phyloP scores from a whole-genome alignment of 2,113 vertebrate species.

The Chaetura pelagica region DNA sequence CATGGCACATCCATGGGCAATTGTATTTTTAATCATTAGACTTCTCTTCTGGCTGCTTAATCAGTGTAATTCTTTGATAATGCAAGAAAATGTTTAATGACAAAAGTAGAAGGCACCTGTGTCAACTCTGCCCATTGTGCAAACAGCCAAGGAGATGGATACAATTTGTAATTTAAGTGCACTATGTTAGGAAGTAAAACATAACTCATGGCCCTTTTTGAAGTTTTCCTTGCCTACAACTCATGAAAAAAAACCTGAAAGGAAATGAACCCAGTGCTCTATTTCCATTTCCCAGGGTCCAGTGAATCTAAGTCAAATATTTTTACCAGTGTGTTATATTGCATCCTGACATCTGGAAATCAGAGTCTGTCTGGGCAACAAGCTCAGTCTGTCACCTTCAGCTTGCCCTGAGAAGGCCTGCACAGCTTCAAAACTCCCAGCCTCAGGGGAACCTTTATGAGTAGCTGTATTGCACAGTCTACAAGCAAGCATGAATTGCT shows the following conservation, averaged over 20 bases:
- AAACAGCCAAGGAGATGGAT: not conserved
- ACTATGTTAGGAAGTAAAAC: not conserved
- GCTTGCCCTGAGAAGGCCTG: rapidly evolving
- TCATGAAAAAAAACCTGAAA: not conserved
- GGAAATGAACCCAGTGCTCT: not conserved
- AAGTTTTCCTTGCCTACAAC: conserved; percentile 7
- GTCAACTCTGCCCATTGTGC: conserved; percentile 25
- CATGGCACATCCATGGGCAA: not conserved
- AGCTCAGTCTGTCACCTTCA: not conserved
- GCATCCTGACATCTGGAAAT: not conserved
- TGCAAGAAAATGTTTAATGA: not conserved
- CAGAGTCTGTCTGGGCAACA: not conserved
- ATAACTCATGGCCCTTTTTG: not conserved
- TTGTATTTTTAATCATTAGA: not conserved
- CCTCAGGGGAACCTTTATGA: not conserved
- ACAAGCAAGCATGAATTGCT: not conserved
- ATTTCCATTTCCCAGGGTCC: not conserved
- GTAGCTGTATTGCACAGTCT: rapidly evolving
- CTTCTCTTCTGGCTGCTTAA: not conserved
- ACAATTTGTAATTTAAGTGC: not conserved
- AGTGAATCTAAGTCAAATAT: not conserved
- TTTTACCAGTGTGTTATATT: not conserved
- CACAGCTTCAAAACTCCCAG: rapidly evolving
- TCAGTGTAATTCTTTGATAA: not conserved
- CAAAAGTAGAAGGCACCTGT: conserved; percentile 28